Evolutionary conservation across 2,888 invertebrate genomes (phyloP).

Genomic region (Polymixis lichenea): DNA sequence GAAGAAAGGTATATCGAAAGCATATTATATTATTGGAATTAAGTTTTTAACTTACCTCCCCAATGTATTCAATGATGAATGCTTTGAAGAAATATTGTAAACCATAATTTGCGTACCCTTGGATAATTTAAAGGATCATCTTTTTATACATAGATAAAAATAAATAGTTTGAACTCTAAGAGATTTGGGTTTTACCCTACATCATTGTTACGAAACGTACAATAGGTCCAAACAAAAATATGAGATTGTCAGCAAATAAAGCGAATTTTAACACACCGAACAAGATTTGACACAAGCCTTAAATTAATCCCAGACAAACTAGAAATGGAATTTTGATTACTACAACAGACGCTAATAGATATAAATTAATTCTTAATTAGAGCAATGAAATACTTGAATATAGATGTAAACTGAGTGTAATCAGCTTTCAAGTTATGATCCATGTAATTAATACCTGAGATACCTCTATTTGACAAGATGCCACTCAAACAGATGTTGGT

Average conservation of each 20-base stretch:
- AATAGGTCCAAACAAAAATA: background rate
- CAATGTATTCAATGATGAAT: background rate
- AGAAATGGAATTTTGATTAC: background rate
- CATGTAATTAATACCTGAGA: slow-evolving; percentile 32
- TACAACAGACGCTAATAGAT: slow-evolving; percentile 12
- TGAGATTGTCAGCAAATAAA: background rate
- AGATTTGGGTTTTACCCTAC: no score
- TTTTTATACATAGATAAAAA: background rate
- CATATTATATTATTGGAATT: background rate
- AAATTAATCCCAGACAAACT: background rate
- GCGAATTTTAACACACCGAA: no score
- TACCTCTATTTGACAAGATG: slow-evolving; percentile 5
- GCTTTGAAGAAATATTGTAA: background rate
- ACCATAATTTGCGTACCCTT: background rate
- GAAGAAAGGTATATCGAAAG: background rate
- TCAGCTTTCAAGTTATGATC: slow-evolving; percentile 27
- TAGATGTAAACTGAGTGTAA: slow-evolving; percentile 18
- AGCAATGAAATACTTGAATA: slow-evolving; percentile 23
- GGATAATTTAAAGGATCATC: background rate
- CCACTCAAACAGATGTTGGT: background rate
- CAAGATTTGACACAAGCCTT: background rate
- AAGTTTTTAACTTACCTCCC: background rate
- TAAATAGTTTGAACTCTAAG: no score
- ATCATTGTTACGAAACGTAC: no score
- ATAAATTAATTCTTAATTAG: slow-evolving; percentile 31